phyloP scores from a whole-genome alignment of 2,113 vertebrate genomes.

The Cynocephalus volans region DNA sequence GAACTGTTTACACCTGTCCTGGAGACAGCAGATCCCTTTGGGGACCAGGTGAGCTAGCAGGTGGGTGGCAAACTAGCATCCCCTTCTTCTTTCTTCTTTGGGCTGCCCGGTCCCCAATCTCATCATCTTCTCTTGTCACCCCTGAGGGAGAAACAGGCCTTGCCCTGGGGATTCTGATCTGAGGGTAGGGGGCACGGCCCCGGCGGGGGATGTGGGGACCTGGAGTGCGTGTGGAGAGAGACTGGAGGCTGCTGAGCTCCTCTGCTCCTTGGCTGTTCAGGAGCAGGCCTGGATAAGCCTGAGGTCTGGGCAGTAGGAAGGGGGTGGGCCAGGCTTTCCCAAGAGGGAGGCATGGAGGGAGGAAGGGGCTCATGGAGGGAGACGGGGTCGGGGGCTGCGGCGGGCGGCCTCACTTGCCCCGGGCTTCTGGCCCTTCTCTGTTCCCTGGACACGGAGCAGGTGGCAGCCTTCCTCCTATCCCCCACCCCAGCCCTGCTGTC shows the following conservation, averaged over 20 bases:
- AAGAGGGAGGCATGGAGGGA: background rate
- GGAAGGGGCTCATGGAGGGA: background rate
- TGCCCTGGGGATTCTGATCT: background rate
- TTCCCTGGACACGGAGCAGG: slow-evolving; percentile 67
- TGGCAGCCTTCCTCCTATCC: slow-evolving; percentile 24
- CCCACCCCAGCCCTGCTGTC: slow-evolving; percentile 59
- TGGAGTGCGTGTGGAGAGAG: accelerated
- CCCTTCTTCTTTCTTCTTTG: background rate
- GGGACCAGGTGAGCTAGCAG: background rate
- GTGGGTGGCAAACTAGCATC: background rate
- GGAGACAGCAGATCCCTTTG: background rate
- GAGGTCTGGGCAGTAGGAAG: background rate
- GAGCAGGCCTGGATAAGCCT: background rate
- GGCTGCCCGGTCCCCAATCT: accelerated
- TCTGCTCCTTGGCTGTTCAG: background rate
- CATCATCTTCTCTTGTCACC: background rate
- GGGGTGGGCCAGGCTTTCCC: background rate
- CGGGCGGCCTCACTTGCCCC: background rate
- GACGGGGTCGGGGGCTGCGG: background rate
- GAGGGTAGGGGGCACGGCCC: background rate
- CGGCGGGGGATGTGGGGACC: too few relatives aligned
- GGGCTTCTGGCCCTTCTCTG: background rate
- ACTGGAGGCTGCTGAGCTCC: background rate
- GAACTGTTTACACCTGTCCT: background rate
- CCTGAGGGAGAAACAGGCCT: background rate